Evolutionary conservation across 2,113 vertebrate species (phyloP).

Genomic region (Pteruthius melanotis): DNA sequence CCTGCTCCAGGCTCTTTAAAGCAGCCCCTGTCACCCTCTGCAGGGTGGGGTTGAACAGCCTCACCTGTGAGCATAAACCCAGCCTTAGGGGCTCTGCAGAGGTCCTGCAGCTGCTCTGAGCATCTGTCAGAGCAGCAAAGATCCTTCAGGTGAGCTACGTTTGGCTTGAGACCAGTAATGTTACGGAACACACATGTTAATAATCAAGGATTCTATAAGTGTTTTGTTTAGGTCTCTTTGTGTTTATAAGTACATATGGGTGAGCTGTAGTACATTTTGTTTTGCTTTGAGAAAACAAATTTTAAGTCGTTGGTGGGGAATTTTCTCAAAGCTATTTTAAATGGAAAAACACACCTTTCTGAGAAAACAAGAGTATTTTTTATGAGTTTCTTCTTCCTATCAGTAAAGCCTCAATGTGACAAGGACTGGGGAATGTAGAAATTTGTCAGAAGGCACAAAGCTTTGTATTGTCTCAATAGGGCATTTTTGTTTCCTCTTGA

Average conservation of each 20-base stretch:
- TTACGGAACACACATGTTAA: background rate
- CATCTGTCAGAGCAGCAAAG: background rate
- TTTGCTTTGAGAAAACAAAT: background rate
- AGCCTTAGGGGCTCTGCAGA: background rate
- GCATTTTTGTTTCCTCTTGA: constrained; percentile 1
- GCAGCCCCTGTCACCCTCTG: background rate
- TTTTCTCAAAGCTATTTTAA: background rate
- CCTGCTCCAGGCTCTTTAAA: background rate
- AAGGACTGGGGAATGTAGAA: background rate
- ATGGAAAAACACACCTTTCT: background rate
- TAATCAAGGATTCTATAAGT: background rate
- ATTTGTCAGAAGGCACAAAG: background rate
- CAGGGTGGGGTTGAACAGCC: background rate
- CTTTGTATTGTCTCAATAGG: background rate
- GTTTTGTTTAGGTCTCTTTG: background rate
- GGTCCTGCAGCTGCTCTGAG: background rate
- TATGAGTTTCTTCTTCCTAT: background rate
- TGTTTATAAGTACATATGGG: background rate
- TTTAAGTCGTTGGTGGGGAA: background rate
- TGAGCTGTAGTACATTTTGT: background rate
- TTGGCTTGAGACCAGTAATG: background rate
- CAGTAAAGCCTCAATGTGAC: background rate
- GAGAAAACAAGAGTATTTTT: background rate
- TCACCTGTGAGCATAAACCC: background rate
- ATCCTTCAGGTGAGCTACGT: background rate